These are phyloP conservation scores for Acanthis flammea DNA, from an alignment of 2,797 vertebrate species.

Conservation along the genomic window DNA sequence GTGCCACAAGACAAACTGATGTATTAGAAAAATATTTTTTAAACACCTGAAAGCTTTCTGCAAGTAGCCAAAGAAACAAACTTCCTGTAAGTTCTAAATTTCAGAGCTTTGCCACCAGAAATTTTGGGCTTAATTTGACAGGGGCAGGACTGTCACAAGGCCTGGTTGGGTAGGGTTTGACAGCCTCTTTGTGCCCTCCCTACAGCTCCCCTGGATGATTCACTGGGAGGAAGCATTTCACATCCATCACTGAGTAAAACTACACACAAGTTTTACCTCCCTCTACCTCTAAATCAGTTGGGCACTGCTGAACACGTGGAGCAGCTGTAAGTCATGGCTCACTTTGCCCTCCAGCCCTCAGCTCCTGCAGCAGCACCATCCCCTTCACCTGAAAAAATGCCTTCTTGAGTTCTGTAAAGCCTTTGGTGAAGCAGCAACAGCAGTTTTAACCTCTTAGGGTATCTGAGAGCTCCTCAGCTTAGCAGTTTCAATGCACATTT, in stretches of 20 bases:
- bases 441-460: neutral
- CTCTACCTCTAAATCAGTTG: neutral
- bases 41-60: neutral
- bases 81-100: neutral
- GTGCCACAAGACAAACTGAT: neutral
- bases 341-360: neutral
- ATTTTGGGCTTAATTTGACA: neutral
- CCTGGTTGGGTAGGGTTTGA: neutral
- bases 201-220: neutral
- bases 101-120: neutral
- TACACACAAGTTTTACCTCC: neutral
- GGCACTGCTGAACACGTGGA: neutral
- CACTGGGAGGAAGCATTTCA: neutral
- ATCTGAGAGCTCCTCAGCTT: neutral
- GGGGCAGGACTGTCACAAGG: neutral
- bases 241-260: accelerated
- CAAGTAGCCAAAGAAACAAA: neutral
- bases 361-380: neutral
- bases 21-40: constrained; percentile 45
- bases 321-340: neutral
- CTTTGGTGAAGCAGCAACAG: neutral
- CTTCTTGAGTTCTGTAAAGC: neutral
- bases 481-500: neutral
- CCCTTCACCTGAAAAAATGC: neutral
- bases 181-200: neutral